Evolutionary conservation across 2,888 invertebrate genomes (phyloP).

Genomic region (Papilio demoleus): DNA sequence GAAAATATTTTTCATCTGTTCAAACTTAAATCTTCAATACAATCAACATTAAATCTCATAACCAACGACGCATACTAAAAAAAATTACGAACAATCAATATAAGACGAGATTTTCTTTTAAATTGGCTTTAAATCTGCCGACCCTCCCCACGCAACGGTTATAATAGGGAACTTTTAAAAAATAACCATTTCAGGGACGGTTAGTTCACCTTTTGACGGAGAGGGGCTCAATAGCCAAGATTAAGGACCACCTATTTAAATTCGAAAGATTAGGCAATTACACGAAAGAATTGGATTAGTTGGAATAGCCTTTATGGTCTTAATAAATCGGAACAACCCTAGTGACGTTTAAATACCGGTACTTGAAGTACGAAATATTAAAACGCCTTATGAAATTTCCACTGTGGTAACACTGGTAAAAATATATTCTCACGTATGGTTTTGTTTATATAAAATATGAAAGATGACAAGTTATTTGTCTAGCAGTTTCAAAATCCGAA

Average conservation of each 20-base stretch:
- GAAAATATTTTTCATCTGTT: too few relatives aligned
- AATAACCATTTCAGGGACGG: slow-evolving; percentile 77
- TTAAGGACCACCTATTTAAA: slow-evolving; percentile 66
- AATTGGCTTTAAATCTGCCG: slow-evolving; percentile 68
- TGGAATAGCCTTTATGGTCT: slow-evolving; percentile 39
- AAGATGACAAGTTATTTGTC: background rate
- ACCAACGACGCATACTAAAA: slow-evolving; percentile 62
- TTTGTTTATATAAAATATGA: too few relatives aligned
- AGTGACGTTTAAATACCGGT: background rate
- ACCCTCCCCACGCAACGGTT: slow-evolving; percentile 61
- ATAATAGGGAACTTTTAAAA: slow-evolving; percentile 68
- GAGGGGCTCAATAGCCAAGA: slow-evolving; percentile 50
- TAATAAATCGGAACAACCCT: slow-evolving; percentile 26
- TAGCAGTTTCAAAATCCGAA: too few relatives aligned
- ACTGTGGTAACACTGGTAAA: too few relatives aligned
- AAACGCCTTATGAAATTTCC: too few relatives aligned
- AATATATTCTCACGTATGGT: too few relatives aligned
- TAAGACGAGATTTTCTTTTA: slow-evolving; percentile 55
- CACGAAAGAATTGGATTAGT: slow-evolving; percentile 65
- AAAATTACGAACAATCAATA: slow-evolving; percentile 74
- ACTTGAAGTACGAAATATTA: too few relatives aligned
- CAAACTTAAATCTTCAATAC: background rate
- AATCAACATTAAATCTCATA: slow-evolving; percentile 50
- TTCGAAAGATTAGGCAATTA: slow-evolving; percentile 75
- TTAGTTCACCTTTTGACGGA: slow-evolving; percentile 64